phyloP scores from a whole-genome alignment of 1,140 invertebrate genomes.

The Ostrea edulis region DNA sequence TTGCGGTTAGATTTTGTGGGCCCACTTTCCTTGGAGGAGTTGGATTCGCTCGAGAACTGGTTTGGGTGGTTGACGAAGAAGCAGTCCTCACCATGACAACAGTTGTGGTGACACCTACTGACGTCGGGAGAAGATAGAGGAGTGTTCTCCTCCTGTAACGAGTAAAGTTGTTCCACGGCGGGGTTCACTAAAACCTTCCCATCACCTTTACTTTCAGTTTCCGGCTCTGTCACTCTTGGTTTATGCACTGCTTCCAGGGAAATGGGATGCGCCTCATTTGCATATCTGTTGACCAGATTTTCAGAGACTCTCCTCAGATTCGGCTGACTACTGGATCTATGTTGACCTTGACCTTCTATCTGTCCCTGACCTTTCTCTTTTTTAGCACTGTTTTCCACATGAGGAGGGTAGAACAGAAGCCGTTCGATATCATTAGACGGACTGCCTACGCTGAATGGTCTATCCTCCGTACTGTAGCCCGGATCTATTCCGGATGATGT shows the following conservation, averaged over 20 bases:
- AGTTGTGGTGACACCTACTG: conserved; percentile 51
- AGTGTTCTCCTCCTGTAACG: conserved; percentile 68
- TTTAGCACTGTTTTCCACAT: conserved; percentile 64
- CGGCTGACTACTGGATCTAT: conserved; percentile 5
- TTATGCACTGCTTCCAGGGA: conserved; percentile 47
- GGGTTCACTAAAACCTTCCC: conserved; percentile 53
- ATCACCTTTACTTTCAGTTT: conserved; percentile 46
- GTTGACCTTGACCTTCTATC: background rate
- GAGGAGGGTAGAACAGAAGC: conserved; percentile 73
- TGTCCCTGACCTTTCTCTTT: conserved; percentile 34
- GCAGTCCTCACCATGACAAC: conserved; percentile 51
- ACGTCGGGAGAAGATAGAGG: conserved; percentile 64
- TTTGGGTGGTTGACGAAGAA: conserved; percentile 53
- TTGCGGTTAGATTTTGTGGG: conserved; percentile 64
- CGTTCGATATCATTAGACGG: conserved; percentile 70
- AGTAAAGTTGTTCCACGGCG: conserved; percentile 65
- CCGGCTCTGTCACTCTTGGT: conserved; percentile 49
- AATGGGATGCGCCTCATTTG: conserved; percentile 65
- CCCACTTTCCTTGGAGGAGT: conserved; percentile 61
- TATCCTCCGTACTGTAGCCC: conserved; percentile 65
- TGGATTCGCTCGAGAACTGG: conserved; percentile 57
- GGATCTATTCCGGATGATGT: conserved; percentile 72
- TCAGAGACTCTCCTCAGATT: conserved; percentile 44
- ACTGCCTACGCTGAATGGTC: conserved; percentile 60
- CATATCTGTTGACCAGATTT: conserved; percentile 62